Evolutionary conservation across 1,140 invertebrate genomes (phyloP), one percentile per base, ranked within the genome.

Genomic region (Brachionus asplanchnoidis): DNA sequence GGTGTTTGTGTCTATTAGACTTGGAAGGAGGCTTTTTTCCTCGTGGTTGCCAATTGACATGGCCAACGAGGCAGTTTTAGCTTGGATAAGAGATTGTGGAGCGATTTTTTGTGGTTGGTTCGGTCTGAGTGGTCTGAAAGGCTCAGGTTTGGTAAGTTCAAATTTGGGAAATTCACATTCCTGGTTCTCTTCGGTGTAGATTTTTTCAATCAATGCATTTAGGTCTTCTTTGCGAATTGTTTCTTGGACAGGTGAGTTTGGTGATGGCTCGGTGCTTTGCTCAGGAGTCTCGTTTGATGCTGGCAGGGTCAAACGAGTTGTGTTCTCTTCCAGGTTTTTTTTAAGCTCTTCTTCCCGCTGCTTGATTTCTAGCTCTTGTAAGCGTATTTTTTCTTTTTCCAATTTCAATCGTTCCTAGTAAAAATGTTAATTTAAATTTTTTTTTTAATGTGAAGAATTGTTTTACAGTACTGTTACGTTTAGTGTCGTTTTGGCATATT

Each of bases 341-440:
- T 68, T 60, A 7, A 82, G 12, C 17, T 82, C 79, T 20, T 65
- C 53, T 82, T 82, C 79, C 0, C 79, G 53, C 42, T 82, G 79
- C 53, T 82, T 82, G 17, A 82, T 65, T 68, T 82, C 79, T 26
- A 82, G 79, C 23, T 82, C 79, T 65, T 82, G 79, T 12, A 82
- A 23, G 3, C 79, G 50, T 14, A 82, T 40, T 82, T 68, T 82
- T 65, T 82, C 79, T 65, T 82, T 82, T 82, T 82, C 79, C n/a
- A 82, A 68, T 68, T 82, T 82, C 14, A 82, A 36, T 11, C 79
- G 20, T 28, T 82, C 79, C 79, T 82, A 65, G 17, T 2, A 56
- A 80, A 56, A 44, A 56, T n/a, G n/a, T n/a, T n/a, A n/a, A n/a
- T n/a, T n/a, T n/a, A 56, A 36, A 6, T 60, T 42, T 17, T 26